Evolutionary conservation across 2,888 invertebrate species (phyloP).

Genomic region (Noctua pronuba): DNA sequence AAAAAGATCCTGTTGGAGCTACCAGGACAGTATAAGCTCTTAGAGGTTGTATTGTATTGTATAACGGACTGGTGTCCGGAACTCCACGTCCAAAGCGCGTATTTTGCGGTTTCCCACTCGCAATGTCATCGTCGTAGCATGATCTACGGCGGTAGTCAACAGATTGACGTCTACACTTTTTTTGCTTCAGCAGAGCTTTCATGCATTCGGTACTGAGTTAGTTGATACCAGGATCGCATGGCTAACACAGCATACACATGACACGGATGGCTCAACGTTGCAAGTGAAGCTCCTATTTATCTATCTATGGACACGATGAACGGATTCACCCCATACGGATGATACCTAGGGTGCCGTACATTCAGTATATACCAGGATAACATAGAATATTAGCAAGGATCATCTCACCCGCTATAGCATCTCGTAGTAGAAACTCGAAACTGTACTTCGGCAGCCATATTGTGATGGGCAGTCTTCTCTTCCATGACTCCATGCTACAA

Average conservation of each 20-base stretch:
- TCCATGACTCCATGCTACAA: constrained; percentile 86
- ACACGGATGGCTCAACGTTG: too few species aligned
- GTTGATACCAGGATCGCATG: constrained; percentile 2
- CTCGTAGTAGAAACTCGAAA: constrained; percentile 92
- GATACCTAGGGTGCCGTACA: not conserved
- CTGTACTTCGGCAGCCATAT: constrained; percentile 94
- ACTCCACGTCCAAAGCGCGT: too few species aligned
- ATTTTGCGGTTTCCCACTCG: not conserved
- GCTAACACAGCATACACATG: not conserved
- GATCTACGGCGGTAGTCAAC: not conserved
- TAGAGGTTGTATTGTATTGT: too few species aligned
- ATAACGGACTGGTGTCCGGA: too few species aligned
- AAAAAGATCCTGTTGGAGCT: not conserved
- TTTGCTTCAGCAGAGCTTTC: not conserved
- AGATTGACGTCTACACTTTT: not conserved
- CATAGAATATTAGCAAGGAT: constrained; percentile 19
- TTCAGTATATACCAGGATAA: constrained; percentile 18
- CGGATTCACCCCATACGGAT: not conserved
- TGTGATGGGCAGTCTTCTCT: constrained; percentile 92
- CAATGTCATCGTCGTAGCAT: not conserved
- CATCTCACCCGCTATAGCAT: constrained; percentile 94
- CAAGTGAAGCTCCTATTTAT: not conserved
- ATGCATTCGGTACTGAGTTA: not conserved
- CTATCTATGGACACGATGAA: not conserved
- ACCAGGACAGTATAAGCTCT: constrained; percentile 16